These are phyloP conservation scores for Zhuqinia jingwanae DNA, from an alignment of 2,888 invertebrate genomes.

Conservation along the genomic window DNA sequence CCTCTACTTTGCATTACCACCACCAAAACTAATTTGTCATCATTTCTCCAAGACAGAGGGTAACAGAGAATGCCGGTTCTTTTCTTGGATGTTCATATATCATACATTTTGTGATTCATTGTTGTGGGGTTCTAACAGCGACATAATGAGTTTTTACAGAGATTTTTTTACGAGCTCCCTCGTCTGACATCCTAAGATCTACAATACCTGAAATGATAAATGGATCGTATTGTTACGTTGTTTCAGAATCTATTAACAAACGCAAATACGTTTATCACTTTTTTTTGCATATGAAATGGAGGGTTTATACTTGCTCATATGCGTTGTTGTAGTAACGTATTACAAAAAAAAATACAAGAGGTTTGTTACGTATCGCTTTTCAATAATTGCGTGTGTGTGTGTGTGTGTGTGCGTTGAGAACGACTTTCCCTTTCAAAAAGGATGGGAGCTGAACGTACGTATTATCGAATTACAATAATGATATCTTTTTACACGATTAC, in stretches of 20 bases:
- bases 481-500: slow-evolving; percentile 4
- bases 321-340: too few relatives aligned
- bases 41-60: slow-evolving; percentile 28
- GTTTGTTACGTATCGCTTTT: slow-evolving; percentile 56
- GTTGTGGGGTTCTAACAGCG: slow-evolving; percentile 17
- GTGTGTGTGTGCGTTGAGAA: neutral
- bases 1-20: too few relatives aligned
- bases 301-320: too few relatives aligned
- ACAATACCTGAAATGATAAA: slow-evolving; percentile 12
- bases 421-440: slow-evolving; percentile 64
- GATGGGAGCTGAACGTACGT: neutral
- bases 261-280: neutral
- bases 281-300: neutral
- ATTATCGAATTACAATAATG: slow-evolving; percentile 71
- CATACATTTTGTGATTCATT: slow-evolving; percentile 38
- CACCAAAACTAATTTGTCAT: slow-evolving; percentile 60
- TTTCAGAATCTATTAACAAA: slow-evolving; percentile 39
- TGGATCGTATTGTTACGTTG: neutral
- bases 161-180: too few relatives aligned
- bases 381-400: slow-evolving; percentile 29
- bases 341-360: too few relatives aligned
- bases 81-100: slow-evolving; percentile 24
- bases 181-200: neutral
- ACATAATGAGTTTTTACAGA: slow-evolving; percentile 31
- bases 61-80: neutral